A percentile compares a stretch with the other conserved stretches of the same genome.
phyloP scores from a whole-genome alignment of 2,797 vertebrate genomes.

The Bucorvus abyssinicus region DNA sequence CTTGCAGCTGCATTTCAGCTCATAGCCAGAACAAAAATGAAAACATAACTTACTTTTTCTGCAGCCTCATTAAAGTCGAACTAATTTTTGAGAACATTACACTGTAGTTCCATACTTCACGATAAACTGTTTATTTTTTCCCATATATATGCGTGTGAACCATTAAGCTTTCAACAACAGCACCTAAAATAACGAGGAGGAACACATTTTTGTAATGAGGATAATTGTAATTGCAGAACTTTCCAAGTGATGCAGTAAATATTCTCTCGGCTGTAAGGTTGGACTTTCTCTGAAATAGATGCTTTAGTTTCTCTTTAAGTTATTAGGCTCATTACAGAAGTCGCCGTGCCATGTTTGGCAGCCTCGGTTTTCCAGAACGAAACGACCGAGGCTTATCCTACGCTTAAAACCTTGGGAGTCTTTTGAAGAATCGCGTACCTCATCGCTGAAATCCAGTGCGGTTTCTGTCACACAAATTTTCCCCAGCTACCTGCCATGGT shows the following conservation, averaged over 20 bases:
- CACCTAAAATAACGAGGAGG: conserved; percentile 50
- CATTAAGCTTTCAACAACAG: conserved; percentile 50
- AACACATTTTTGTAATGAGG: conserved; percentile 52
- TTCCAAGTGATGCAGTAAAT: conserved; percentile 45
- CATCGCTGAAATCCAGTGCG: neutral
- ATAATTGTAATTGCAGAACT: conserved; percentile 57
- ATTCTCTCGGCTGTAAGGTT: neutral
- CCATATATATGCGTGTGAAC: conserved; percentile 22
- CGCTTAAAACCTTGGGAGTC: neutral
- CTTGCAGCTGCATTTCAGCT: neutral
- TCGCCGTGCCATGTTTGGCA: neutral
- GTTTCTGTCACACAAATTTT: neutral
- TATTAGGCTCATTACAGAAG: conserved; percentile 15
- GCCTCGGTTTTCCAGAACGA: conserved; percentile 8
- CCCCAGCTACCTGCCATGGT: fast-evolving
- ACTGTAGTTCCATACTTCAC: neutral
- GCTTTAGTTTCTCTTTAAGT: conserved; percentile 18
- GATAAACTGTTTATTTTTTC: conserved; percentile 53
- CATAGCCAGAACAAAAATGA: conserved; percentile 31
- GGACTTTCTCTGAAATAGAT: conserved; percentile 21
- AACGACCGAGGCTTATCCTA: neutral
- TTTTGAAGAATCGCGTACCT: neutral
- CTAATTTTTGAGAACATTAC: conserved; percentile 37
- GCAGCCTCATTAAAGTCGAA: conserved; percentile 51
- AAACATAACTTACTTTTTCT: conserved; percentile 28